Evolutionary conservation across 1,140 invertebrate species (phyloP).

Genomic region (Drosophila ambigua): DNA sequence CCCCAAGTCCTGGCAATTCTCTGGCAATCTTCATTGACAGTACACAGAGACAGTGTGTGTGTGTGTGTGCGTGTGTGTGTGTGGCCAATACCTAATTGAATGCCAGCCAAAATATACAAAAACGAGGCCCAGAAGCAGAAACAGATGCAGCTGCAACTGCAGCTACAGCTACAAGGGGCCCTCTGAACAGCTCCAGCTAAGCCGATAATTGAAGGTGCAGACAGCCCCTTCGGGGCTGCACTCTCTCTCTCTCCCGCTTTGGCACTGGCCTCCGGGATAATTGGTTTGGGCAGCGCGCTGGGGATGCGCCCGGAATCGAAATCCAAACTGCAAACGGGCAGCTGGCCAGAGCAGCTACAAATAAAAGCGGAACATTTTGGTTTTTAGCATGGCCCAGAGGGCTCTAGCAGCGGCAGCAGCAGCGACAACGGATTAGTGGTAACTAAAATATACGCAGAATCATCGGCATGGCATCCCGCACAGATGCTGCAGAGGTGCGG

Average conservation of each 20-base stretch:
- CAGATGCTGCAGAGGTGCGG: too few species aligned
- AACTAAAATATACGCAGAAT: constrained; percentile 19
- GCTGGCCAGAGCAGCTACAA: constrained; percentile 18
- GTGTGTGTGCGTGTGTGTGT: not conserved
- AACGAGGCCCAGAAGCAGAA: constrained; percentile 18
- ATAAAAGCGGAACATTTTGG: constrained; percentile 6
- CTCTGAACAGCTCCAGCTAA: constrained; percentile 32
- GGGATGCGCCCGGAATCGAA: constrained; percentile 19
- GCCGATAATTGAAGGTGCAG: constrained; percentile 56
- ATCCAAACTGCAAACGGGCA: constrained; percentile 29
- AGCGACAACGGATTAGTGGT: too few species aligned
- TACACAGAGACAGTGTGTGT: not conserved
- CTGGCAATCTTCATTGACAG: constrained; percentile 7
- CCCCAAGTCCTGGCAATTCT: constrained; percentile 3
- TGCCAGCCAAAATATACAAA: constrained; percentile 36
- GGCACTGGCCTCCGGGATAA: constrained; percentile 17
- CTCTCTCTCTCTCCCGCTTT: not conserved
- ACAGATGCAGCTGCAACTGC: not conserved
- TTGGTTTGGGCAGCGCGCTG: constrained; percentile 17
- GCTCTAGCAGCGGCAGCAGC: too few species aligned
- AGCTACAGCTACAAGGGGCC: too few species aligned
- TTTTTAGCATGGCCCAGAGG: constrained; percentile 5
- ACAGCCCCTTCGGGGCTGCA: not conserved
- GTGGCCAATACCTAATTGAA: constrained; percentile 58
- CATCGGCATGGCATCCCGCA: not conserved